Conservation (phyloP, 1,140 invertebrate genomes). For the Drusus annulatus region DNA sequence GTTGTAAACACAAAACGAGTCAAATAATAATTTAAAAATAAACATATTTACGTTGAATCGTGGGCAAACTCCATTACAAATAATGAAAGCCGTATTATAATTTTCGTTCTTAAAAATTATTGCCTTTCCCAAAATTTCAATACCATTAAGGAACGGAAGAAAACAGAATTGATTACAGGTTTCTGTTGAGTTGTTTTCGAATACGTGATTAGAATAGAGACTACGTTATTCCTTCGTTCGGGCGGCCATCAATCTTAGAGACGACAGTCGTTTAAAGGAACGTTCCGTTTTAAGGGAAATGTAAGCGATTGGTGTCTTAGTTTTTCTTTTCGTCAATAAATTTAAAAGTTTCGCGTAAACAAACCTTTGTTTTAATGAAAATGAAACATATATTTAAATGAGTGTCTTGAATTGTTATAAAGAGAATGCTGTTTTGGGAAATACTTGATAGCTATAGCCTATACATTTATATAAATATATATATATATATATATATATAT, state of each 20-base stretch:
- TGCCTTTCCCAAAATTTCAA: neutral
- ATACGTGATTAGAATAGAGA: conserved; percentile 50
- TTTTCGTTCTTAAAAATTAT: neutral
- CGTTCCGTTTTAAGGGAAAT: neutral
- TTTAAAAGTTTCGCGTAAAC: neutral
- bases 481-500: no score
- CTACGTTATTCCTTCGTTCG: conserved; percentile 31
- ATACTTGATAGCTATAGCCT: no score
- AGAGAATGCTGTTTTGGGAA: no score
- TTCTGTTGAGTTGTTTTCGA: conserved; percentile 26
- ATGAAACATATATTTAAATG: no score
- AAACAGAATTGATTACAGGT: conserved; percentile 3
- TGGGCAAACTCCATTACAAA: neutral
- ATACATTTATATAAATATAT: no score
- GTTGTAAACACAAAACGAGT: no score
- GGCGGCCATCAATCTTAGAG: conserved; percentile 49
- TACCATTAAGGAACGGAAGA: neutral
- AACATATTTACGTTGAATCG: no score
- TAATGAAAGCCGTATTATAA: no score
- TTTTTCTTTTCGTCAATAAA: conserved; percentile 9
- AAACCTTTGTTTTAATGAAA: neutral
- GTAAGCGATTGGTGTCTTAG: neutral
- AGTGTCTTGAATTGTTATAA: no score
- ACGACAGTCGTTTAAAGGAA: conserved; percentile 47
- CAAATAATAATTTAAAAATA: no score